These are phyloP conservation scores for Actias luna DNA, from an alignment of 2,888 invertebrate species.

Conservation along the genomic window DNA sequence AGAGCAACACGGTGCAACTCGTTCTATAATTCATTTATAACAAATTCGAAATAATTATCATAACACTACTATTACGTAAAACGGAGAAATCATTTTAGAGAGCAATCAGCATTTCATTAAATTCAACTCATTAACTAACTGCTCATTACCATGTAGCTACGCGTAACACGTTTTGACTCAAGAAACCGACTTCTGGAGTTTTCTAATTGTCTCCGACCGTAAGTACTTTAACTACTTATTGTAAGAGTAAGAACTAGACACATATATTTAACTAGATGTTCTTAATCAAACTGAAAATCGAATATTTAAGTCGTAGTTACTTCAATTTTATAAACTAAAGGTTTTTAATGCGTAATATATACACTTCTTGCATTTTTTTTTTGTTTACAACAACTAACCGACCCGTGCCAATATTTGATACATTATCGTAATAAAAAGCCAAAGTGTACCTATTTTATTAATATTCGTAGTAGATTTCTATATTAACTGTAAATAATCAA, in stretches of 20 bases:
- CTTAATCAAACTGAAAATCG: not conserved
- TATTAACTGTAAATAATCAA: too few relatives aligned
- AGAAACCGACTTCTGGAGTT: slow-evolving; percentile 3
- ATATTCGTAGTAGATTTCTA: too few relatives aligned
- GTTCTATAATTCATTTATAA: slow-evolving; percentile 1
- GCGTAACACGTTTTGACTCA: not conserved
- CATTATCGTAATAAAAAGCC: too few relatives aligned
- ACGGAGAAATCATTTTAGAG: not conserved
- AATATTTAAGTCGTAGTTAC: too few relatives aligned
- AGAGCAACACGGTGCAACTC: not conserved
- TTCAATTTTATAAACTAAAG: too few relatives aligned
- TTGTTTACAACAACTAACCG: too few relatives aligned
- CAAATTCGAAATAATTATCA: not conserved
- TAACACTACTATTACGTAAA: slow-evolving; percentile 4
- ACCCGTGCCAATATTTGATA: too few relatives aligned
- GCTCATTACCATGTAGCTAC: slow-evolving; percentile 2
- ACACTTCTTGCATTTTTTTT: too few relatives aligned
- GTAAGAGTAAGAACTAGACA: not conserved
- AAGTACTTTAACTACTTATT: not conserved
- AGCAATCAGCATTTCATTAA: not conserved
- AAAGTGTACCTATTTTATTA: too few relatives aligned
- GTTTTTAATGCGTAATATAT: too few relatives aligned
- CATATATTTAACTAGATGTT: not conserved
- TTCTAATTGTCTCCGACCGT: not conserved
- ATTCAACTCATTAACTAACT: slow-evolving; percentile 2